Evolutionary conservation across 2,113 vertebrate species (phyloP).

Genomic region (Mellivora capensis): DNA sequence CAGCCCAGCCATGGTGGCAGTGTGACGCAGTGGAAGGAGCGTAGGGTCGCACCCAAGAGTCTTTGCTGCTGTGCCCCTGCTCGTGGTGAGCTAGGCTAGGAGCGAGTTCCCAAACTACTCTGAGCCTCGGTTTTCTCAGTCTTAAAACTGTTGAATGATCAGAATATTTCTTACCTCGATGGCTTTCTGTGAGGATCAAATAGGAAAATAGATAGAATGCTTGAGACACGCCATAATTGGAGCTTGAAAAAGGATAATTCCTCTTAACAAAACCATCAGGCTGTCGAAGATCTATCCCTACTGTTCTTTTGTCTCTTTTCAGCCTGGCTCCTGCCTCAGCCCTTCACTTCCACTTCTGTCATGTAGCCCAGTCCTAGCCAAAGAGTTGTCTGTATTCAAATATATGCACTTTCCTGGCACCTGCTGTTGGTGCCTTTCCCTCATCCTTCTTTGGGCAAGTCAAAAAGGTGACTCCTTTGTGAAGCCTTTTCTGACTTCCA

Average conservation of each 20-base stretch:
- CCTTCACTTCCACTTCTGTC: not conserved
- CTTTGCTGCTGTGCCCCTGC: not conserved
- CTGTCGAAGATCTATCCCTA: not conserved
- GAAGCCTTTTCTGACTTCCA: not conserved
- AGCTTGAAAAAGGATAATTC: not conserved
- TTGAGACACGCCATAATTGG: not conserved
- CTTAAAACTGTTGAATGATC: not conserved
- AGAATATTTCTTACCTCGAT: not conserved
- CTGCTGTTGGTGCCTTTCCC: not conserved
- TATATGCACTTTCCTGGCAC: not conserved
- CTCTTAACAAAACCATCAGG: not conserved
- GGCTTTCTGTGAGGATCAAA: not conserved
- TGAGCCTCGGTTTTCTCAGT: not conserved
- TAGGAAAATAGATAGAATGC: not conserved
- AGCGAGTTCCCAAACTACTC: not conserved
- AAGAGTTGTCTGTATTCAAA: not conserved
- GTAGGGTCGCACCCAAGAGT: not conserved
- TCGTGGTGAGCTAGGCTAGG: not conserved
- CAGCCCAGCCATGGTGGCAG: not conserved
- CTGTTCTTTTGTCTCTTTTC: not conserved
- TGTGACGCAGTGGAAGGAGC: not conserved
- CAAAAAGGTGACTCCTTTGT: not conserved
- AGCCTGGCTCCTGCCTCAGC: fast-evolving
- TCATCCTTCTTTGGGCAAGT: not conserved
- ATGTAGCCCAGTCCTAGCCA: not conserved